Base-by-base conservation (phyloP, 1,140 invertebrate genomes). In the Drosophila bocki region DNA sequence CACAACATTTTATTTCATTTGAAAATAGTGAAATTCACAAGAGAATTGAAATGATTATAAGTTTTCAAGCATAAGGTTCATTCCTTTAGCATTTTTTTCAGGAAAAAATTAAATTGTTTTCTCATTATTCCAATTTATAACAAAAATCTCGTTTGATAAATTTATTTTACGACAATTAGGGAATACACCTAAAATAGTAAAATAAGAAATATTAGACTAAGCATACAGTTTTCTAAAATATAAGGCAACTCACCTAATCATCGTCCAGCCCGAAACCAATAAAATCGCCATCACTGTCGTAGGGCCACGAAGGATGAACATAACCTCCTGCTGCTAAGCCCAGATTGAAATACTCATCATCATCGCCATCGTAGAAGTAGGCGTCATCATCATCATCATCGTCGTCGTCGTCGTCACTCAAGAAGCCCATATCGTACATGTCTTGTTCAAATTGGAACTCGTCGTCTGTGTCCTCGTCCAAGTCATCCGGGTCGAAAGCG, bases 391-490 rank as follows among this genome's bases (percentile, higher is more conserved):
- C 45, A 26, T 61, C 32, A 35, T 70, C 44, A 4, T 19, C 17
- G 42, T 47, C 19, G n/a, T 80, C 58, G 4, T 29, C 39, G 15
- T 41, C 39, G 13, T n/a, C 26, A 29, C 47, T 41, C 22, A 35
- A 29, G 9, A 60, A 75, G 45, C 26, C 70, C 26, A 56, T 29
- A 8, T 69, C 50, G 22, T 47, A 57, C 11, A 71, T 3, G 11
- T 58, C 50, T 0, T 42, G 7, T 19, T 79, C 50, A 26, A 42
- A 17, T 1, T 80, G 45, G 26, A 29, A 29, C 7, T 62, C 48
- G 15, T 62, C 63, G 37, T 63, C 58, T 1, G 32, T 4, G 4
- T 44, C 64, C 7, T 54, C 33, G 1, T 50, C 26, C 3, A 56
- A 29, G 35, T 62, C 9, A 17, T 45, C 57, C 1, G 51, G 56